Percentiles rank a stretch among this genome's conserved stretches.
phyloP scores from a whole-genome alignment of 2,113 vertebrate species.

The Cyphomyrus discorhynchus region DNA sequence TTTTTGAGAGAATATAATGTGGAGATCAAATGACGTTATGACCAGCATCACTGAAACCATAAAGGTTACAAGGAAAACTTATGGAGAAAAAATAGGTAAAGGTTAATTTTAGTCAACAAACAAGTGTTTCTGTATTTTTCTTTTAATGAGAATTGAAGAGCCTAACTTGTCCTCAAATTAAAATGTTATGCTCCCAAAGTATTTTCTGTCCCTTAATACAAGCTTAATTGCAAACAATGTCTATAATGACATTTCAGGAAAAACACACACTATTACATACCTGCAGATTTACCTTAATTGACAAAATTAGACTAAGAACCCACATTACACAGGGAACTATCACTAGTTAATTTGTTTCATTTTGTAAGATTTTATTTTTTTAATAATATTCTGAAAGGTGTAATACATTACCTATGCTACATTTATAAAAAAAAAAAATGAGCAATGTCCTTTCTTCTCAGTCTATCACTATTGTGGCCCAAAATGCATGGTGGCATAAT shows the following conservation, averaged over 20 bases:
- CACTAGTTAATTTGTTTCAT: conserved; percentile 35
- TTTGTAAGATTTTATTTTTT: conserved; percentile 69
- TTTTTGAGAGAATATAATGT: neutral
- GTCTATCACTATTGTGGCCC: conserved; percentile 73
- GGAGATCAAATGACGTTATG: neutral
- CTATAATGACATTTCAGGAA: neutral
- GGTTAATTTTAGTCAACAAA: neutral
- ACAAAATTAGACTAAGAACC: neutral
- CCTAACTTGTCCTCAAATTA: neutral
- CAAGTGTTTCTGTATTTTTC: neutral
- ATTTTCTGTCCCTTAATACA: neutral
- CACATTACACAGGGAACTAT: conserved; percentile 10
- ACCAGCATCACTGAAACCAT: neutral
- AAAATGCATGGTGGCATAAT: conserved; percentile 53
- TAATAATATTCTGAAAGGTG: conserved; percentile 61
- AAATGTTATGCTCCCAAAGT: neutral
- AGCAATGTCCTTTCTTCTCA: conserved; percentile 65
- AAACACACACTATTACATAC: neutral
- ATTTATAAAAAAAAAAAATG: conserved; percentile 64
- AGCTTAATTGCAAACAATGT: neutral
- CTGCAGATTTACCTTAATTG: neutral
- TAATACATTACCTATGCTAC: conserved; percentile 72
- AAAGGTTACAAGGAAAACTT: neutral
- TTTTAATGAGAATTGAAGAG: neutral
- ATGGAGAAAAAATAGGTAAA: neutral